Evolutionary conservation across 2,797 vertebrate genomes (phyloP).

Genomic region (Propithecus deckenii): DNA sequence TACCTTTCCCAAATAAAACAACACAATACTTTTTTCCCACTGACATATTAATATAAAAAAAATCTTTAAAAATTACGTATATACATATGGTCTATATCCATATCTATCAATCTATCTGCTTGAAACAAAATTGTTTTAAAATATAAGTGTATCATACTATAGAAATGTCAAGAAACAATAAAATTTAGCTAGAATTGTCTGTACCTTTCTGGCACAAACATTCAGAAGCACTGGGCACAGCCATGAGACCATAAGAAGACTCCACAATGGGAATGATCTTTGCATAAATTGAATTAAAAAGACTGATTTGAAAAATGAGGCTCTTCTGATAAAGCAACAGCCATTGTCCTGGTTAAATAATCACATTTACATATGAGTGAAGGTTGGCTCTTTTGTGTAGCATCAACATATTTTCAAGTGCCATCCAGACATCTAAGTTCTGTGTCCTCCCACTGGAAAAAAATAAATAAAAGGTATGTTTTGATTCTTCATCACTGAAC

Average conservation of each 20-base stretch:
- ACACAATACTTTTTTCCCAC: not conserved
- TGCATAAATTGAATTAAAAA: not conserved
- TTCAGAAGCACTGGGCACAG: not conserved
- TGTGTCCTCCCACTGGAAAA: not conserved
- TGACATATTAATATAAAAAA: not conserved
- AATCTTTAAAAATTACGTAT: too few species aligned
- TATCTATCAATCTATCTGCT: not conserved
- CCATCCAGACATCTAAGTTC: not conserved
- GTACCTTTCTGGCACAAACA: not conserved
- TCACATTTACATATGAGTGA: constrained; percentile 54
- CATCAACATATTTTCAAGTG: not conserved
- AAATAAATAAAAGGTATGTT: not conserved
- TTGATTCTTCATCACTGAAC: constrained; percentile 39
- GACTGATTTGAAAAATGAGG: not conserved
- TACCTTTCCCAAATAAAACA: not conserved
- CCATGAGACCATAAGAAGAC: not conserved
- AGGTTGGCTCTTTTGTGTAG: not conserved
- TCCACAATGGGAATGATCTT: not conserved
- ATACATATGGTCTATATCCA: not conserved
- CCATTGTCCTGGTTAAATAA: constrained; percentile 1
- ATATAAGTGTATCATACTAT: not conserved
- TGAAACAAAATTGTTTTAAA: constrained; percentile 30
- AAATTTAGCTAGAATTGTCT: not conserved
- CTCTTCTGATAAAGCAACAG: constrained; percentile 32
- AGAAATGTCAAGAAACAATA: not conserved